phyloP scores from a whole-genome alignment of 2,797 vertebrate species.

The Hyperoplus lanceolatus region DNA sequence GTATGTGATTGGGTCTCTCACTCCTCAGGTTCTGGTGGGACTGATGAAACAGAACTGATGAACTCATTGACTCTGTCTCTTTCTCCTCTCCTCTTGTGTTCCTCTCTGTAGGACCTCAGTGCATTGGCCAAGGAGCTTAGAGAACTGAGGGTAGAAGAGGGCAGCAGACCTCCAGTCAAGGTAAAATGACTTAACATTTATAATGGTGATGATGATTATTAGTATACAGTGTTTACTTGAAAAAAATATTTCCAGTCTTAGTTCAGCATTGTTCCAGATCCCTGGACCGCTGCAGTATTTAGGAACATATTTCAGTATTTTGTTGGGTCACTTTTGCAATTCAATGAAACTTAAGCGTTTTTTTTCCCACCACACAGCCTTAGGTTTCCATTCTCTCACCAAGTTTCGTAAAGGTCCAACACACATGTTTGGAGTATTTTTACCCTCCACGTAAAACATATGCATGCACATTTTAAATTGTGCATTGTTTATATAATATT shows the following conservation, averaged over 20 bases:
- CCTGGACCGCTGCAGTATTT: neutral
- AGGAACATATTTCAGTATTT: neutral
- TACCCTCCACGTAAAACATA: neutral
- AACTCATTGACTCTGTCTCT: constrained; percentile 26
- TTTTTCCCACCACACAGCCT: no score
- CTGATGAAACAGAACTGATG: constrained; percentile 10
- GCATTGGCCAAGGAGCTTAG: constrained; percentile 96
- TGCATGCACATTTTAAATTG: no score
- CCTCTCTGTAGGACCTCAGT: constrained; percentile 90
- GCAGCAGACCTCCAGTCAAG: constrained; percentile 95
- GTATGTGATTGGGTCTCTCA: constrained; percentile 31
- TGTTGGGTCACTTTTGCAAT: no score
- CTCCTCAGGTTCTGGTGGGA: constrained; percentile 13
- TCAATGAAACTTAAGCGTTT: no score
- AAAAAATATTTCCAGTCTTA: no score
- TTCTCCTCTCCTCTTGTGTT: constrained; percentile 36
- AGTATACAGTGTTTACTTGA: no score
- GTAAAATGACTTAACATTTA: constrained; percentile 66
- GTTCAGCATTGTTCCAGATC: neutral
- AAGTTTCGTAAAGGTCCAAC: no score
- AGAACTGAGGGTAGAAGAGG: constrained; percentile 95
- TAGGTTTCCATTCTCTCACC: no score
- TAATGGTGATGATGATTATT: neutral
- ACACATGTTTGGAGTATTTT: no score
- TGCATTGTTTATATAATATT: neutral